A percentile compares a stretch with the other conserved stretches of the same genome.
These are phyloP conservation scores for Erpetoichthys calabaricus DNA, from an alignment of 2,797 vertebrate species.

Conservation along the genomic window DNA sequence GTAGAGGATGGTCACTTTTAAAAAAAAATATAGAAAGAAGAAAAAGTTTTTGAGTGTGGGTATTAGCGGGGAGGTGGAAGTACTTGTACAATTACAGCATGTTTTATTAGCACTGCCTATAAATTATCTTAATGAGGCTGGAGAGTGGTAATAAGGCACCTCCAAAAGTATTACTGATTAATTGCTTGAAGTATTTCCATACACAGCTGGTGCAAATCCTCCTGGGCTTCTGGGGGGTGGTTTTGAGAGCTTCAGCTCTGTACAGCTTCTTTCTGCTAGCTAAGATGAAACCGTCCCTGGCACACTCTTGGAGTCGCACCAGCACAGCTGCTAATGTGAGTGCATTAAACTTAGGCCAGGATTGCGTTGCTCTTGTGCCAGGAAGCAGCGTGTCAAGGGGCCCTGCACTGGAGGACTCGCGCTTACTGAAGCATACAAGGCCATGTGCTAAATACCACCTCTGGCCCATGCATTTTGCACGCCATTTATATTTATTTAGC, in stretches of 20 bases:
- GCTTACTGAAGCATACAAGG: no score
- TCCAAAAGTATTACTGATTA: slow-evolving; percentile 7
- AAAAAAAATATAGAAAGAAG: no score
- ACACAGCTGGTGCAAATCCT: slow-evolving; percentile 7
- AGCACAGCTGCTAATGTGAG: not conserved
- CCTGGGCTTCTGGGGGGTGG: not conserved
- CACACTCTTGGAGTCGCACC: not conserved
- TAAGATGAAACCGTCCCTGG: not conserved
- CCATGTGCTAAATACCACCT: no score
- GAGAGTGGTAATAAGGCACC: slow-evolving; percentile 6
- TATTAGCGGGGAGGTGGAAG: not conserved
- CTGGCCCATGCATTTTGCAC: no score
- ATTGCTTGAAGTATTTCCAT: slow-evolving; percentile 9
- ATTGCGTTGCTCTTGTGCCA: no score
- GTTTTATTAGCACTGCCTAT: slow-evolving; percentile 5
- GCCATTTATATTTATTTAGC: no score
- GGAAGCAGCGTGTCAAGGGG: no score
- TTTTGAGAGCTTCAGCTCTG: not conserved
- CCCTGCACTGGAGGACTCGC: no score
- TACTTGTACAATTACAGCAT: not conserved
- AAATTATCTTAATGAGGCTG: slow-evolving; percentile 9
- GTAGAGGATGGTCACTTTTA: no score
- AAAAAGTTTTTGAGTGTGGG: no score
- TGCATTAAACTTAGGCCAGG: no score
- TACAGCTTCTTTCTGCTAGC: no score